These are phyloP conservation scores for Neodon shergylaensis DNA, from an alignment of 2,113 vertebrate species.

Conservation along the genomic window DNA sequence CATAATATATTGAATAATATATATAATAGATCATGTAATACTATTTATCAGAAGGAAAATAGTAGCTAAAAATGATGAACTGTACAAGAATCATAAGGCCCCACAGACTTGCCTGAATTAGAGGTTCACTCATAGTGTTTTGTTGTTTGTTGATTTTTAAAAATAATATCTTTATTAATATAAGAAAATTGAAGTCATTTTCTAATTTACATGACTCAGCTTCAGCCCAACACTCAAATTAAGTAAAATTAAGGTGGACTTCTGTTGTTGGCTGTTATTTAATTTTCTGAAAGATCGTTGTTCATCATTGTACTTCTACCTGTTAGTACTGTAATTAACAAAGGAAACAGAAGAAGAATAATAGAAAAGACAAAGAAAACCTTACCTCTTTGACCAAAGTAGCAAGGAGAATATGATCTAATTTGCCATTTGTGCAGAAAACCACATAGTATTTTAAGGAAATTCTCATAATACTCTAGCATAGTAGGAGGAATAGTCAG, in stretches of 20 bases:
- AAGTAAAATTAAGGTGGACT: neutral
- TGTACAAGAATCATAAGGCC: neutral
- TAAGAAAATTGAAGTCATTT: neutral
- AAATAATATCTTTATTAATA: neutral
- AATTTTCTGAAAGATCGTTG: neutral
- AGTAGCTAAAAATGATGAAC: neutral
- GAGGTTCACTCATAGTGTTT: neutral
- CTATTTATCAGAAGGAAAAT: neutral
- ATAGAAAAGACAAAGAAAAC: neutral
- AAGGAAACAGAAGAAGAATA: neutral
- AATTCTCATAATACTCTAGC: neutral
- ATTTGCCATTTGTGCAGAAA: neutral
- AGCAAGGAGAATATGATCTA: neutral
- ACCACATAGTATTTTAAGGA: neutral
- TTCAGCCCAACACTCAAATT: neutral
- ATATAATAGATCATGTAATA: neutral
- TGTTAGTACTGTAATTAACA: neutral
- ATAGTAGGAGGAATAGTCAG: neutral
- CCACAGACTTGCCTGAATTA: neutral
- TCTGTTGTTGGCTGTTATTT: neutral
- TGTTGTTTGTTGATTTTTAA: neutral
- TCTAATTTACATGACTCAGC: neutral
- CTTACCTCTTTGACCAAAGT: neutral
- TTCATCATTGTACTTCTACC: neutral
- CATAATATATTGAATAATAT: neutral